phyloP scores from a whole-genome alignment of 2,888 invertebrate genomes.

The Acheta domesticus region DNA sequence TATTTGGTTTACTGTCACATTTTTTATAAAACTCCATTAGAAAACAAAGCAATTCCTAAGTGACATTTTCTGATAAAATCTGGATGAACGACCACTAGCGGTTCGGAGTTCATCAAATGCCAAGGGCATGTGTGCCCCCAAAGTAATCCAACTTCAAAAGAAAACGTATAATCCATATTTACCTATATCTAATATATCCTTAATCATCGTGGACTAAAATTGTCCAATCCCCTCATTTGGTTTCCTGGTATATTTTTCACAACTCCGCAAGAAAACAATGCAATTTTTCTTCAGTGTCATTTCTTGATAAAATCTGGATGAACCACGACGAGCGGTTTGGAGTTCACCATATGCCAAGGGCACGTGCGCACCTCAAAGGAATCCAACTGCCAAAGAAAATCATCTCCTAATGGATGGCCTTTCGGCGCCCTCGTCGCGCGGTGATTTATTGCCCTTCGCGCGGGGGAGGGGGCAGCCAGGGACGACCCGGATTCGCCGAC shows the following conservation, averaged over 20 bases:
- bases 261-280: too few species aligned
- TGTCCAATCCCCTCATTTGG: too few species aligned
- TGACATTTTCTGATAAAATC: neutral
- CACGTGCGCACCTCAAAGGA: neutral
- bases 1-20: too few species aligned
- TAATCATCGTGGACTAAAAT: too few species aligned
- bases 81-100: neutral
- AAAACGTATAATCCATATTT: neutral
- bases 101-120: neutral
- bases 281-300: too few species aligned
- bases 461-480: neutral
- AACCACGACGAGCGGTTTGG: neutral
- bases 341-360: neutral
- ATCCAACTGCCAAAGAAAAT: neutral
- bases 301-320: neutral
- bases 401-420: constrained; percentile 2
- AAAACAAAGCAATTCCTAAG: too few species aligned
- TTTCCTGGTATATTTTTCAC: too few species aligned
- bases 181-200: too few species aligned
- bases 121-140: neutral
- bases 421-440: neutral
- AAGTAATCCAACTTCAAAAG: neutral
- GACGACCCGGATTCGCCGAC: neutral
- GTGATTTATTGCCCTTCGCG: neutral
- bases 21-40: too few species aligned